Conservation (phyloP, 2,797 vertebrate genomes). For the Coranthus polyacanthus region DNA sequence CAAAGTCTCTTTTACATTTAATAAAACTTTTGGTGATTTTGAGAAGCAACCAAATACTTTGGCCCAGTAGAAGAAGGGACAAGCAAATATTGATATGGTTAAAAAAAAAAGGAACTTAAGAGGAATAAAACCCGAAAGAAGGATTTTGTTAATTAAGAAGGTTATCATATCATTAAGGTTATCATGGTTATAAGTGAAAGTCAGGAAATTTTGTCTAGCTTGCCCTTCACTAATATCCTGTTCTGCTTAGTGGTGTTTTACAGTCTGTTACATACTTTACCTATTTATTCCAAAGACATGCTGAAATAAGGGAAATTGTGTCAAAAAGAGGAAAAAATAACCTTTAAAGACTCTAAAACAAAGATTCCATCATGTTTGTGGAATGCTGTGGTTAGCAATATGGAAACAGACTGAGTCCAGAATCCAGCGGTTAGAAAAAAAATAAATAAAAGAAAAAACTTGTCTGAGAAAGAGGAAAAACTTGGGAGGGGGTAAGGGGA, state of each 20-base stretch:
- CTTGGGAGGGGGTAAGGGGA: constrained; percentile 74
- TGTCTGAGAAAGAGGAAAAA: constrained; percentile 80
- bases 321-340: constrained; percentile 80
- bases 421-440: constrained; percentile 83
- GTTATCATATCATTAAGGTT: constrained; percentile 48
- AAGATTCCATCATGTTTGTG: constrained; percentile 90
- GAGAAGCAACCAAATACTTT: constrained; percentile 76
- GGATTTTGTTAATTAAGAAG: constrained; percentile 66
- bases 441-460: constrained; percentile 79
- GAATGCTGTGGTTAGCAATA: constrained; percentile 87
- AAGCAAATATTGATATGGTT: constrained; percentile 81
- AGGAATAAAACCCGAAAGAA: constrained; percentile 57
- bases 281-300: constrained; percentile 67
- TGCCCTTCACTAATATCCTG: constrained; percentile 73
- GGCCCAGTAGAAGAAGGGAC: constrained; percentile 59
- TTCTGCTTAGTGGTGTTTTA: constrained; percentile 68
- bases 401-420: constrained; percentile 85
- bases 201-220: constrained; percentile 61
- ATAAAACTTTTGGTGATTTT: constrained; percentile 71
- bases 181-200: constrained; percentile 50
- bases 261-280: constrained; percentile 26
- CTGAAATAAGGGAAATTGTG: constrained; percentile 76
- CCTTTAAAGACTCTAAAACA: constrained; percentile 78
- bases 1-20: constrained; percentile 69
- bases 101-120: constrained; percentile 61